Evolutionary conservation across 2,888 invertebrate genomes (phyloP), one percentile per base, ranked within the genome.

Genomic region (Stenodera caucasica): DNA sequence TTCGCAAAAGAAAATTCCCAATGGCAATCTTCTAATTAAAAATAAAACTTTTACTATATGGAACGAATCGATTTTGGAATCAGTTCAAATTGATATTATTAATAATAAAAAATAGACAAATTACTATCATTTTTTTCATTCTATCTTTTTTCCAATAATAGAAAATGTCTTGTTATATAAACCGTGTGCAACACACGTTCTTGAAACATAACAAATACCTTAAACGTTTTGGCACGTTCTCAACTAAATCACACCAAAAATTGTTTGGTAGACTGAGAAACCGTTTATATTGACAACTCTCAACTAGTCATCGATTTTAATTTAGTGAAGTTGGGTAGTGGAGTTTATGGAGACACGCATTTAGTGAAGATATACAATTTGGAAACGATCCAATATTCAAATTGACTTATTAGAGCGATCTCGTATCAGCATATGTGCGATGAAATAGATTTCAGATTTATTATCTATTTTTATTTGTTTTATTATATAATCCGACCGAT

Each of bases 121-220:
- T 58, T 50, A 4, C 23, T 21, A 12, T 8, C 18, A 49, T 23
- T 37, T 40, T 11, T 26, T 26, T 3, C 7, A 5, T 5, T 26
- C 7, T 26, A 26, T 11, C 0, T 9, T 18, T 18, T 40, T 18
- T 40, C 6, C 18, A 2, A 18, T 7, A 2, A 61, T 57, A 57
- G 57, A 61, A 61, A 57, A 61, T 54, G 57, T 50, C 54, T 52
- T 50, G 62, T 63, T 63, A 63, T 63, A 59, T 57, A 63, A 59
- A 52, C 59, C 8, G 29, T 29, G 29, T 59, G 59, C 62, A 63
- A 54, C 62, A 63, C 62, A 63, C 62, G 62, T 58, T 59, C 51
- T 53, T 58, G 58, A 57, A 59, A 63, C 62, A 63, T 63, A 63
- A 63, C 62, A 63, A 63, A 63, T 63, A 63, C 62, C 59, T 56